phyloP scores from a whole-genome alignment of 2,113 vertebrate species.

The human (Homo sapiens) region DNA sequence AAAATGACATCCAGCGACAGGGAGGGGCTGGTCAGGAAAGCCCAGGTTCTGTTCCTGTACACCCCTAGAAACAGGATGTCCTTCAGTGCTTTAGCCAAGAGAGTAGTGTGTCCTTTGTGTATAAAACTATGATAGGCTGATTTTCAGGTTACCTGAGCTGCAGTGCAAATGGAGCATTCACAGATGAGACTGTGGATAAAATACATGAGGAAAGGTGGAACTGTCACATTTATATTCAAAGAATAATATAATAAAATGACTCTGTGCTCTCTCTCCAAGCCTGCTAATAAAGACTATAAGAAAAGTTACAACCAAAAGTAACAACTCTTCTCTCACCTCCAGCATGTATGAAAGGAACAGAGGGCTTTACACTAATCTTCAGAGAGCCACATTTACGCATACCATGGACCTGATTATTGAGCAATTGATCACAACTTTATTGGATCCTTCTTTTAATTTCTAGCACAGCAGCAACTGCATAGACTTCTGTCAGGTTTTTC shows the following conservation, averaged over 20 bases:
- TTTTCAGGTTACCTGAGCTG: too few relatives aligned
- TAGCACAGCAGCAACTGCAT: background rate
- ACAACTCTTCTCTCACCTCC: background rate
- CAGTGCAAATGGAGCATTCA: background rate
- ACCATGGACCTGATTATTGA: background rate
- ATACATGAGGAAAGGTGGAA: background rate
- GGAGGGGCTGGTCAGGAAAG: background rate
- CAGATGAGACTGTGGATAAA: background rate
- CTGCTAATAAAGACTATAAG: background rate
- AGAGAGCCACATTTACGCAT: background rate
- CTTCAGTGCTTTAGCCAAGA: background rate
- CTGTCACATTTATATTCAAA: background rate
- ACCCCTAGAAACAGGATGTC: accelerated
- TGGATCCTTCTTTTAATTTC: background rate
- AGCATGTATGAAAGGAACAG: background rate
- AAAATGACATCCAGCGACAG: background rate
- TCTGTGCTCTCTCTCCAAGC: background rate
- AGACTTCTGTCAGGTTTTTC: background rate
- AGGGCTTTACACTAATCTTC: background rate
- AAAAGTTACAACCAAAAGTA: background rate
- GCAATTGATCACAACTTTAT: background rate
- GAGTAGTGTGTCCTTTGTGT: background rate
- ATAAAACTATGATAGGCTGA: background rate
- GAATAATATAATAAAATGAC: background rate
- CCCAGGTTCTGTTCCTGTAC: background rate